phyloP scores from a whole-genome alignment of 2,797 vertebrate species.

The Microctenopoma lineatum region DNA sequence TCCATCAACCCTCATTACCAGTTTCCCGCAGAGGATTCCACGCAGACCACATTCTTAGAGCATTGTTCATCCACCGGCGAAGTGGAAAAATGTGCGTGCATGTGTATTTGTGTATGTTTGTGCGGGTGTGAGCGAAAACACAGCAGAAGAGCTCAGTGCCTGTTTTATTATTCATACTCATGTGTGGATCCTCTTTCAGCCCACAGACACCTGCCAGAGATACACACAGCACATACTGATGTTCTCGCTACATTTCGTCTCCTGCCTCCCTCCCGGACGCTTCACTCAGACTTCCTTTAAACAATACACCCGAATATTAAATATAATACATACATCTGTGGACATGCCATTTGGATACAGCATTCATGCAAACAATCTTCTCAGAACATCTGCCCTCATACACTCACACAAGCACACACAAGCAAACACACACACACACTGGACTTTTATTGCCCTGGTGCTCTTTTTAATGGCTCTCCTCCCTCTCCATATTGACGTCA shows the following conservation, averaged over 20 bases:
- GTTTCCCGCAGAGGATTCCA: slow-evolving; percentile 32
- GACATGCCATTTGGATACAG: not conserved
- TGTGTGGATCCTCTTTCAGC: slow-evolving; percentile 77
- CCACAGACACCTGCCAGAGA: slow-evolving; percentile 72
- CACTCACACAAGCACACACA: slow-evolving; percentile 22
- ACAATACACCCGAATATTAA: slow-evolving; percentile 24
- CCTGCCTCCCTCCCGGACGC: slow-evolving; percentile 6
- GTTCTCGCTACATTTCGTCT: slow-evolving; percentile 14
- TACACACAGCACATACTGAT: slow-evolving; percentile 50
- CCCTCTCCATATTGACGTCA: slow-evolving; percentile 72
- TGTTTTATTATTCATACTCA: slow-evolving; percentile 80
- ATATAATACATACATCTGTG: not conserved
- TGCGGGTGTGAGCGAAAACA: slow-evolving; percentile 30
- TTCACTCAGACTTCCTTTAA: slow-evolving; percentile 30
- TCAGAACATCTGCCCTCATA: slow-evolving; percentile 23
- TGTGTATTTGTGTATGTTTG: slow-evolving; percentile 17
- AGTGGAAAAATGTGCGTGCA: slow-evolving; percentile 49
- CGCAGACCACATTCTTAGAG: slow-evolving; percentile 50
- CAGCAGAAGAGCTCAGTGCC: slow-evolving; percentile 51
- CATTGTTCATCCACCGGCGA: slow-evolving; percentile 50
- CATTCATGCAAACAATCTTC: slow-evolving; percentile 11
- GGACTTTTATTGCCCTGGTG: slow-evolving; percentile 67
- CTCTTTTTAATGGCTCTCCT: slow-evolving; percentile 68
- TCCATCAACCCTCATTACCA: slow-evolving; percentile 63
- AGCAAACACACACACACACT: slow-evolving; percentile 16